Conservation (phyloP, 2,888 invertebrate species). For the Matsumyia berberina region DNA sequence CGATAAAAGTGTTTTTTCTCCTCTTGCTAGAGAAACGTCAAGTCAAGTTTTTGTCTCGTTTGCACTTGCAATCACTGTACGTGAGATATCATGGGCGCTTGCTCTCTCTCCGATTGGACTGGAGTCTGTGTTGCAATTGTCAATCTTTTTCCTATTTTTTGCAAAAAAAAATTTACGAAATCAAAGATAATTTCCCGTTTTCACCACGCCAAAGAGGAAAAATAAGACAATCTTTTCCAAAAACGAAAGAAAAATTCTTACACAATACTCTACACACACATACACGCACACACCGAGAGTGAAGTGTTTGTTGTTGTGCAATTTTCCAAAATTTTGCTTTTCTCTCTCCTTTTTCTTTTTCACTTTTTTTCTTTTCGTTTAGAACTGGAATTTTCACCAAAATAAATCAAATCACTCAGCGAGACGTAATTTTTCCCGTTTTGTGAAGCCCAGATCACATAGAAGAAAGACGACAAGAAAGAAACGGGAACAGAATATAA, state of each 20-base stretch:
- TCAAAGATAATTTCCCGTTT: conserved; percentile 43
- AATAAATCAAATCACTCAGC: conserved; percentile 12
- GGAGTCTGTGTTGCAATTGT: conserved; percentile 35
- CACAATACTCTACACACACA: conserved; percentile 26
- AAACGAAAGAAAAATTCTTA: conserved; percentile 12
- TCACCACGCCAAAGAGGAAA: conserved; percentile 38
- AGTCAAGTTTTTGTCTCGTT: conserved; percentile 39
- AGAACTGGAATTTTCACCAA: conserved; percentile 12
- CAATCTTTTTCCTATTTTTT: conserved; percentile 19
- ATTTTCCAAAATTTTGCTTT: conserved; percentile 31
- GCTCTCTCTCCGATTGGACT: conserved; percentile 19
- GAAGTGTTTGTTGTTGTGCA: conserved; percentile 40
- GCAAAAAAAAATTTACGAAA: conserved; percentile 26
- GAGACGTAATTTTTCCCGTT: conserved; percentile 5
- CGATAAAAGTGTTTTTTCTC: conserved; percentile 15
- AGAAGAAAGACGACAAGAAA: conserved; percentile 39
- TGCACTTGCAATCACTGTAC: conserved; percentile 27
- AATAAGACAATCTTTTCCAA: conserved; percentile 23
- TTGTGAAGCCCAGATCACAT: not conserved
- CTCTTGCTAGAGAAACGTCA: conserved; percentile 44
- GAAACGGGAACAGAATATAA: conserved; percentile 44
- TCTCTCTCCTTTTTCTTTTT: conserved; percentile 6
- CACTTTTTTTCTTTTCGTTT: not conserved
- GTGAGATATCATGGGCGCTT: conserved; percentile 13
- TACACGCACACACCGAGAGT: conserved; percentile 23